Evolutionary conservation across 2,113 vertebrate genomes (phyloP), one percentile per base, ranked within the genome.

Genomic region (Syrmaticus mikado): DNA sequence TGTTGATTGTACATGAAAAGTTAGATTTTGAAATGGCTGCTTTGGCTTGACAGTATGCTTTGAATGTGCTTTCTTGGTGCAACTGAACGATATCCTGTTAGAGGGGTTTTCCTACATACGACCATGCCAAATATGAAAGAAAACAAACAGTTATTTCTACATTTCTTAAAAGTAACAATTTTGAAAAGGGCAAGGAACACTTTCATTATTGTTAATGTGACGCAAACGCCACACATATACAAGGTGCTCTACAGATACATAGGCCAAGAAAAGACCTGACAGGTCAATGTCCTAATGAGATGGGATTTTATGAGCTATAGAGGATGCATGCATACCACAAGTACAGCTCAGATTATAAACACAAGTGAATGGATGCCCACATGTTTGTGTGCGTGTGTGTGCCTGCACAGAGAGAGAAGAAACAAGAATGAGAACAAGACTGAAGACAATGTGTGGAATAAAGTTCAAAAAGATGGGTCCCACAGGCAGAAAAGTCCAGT

Each of bases 21-120:
- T 30, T 10, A 70, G 36, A 48, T 38, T 67, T 60, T 55, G 22
- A 71, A 80, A 0, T 0, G 19, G 25, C 11, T 79, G 32, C 38
- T 82, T 87, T 77, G 34, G 27, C 68, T 46, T 30, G 68, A 86
- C 57, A 41, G 48, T 19, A 58, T 5, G 12, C 30, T 80, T 81
- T 72, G 61, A 85, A 55, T 43, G 28, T 61, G 20, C 20, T 92
- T 91, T 89, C 73, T 40, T 60, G 17, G 58, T 17, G 14, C 46
- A 82, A 58, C 13, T 22, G 27, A 83, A 67, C 61, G 57, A 10
- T 5, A 21, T 27, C 8, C 27, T 60, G 1, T 53, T 75, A 82
- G 67, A 53, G 58, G 27, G 15, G n/a, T 90, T 1, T 45, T 84
- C 60, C 53, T 67, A 19, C 14, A 10, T 10, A 43, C 11, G 25